Evolutionary conservation across 2,797 vertebrate genomes (phyloP).

Genomic region (Poeciliopsis infans): DNA sequence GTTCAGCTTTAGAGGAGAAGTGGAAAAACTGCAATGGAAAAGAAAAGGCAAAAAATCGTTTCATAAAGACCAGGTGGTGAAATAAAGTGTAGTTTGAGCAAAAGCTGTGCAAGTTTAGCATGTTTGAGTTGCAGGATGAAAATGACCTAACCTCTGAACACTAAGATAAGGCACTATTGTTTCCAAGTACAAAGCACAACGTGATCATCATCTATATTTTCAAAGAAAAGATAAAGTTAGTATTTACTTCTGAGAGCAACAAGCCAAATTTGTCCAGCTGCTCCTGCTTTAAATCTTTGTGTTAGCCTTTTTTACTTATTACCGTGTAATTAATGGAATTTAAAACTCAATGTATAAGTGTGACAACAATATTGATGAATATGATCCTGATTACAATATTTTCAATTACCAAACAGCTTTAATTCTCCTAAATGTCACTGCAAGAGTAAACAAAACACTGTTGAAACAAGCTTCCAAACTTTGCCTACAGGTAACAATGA

Average conservation of each 20-base stretch:
- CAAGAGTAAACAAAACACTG: neutral
- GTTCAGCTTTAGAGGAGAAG: conserved; percentile 84
- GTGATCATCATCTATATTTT: neutral
- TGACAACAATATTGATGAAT: neutral
- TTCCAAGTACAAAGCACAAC: too few species aligned
- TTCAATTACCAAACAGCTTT: neutral
- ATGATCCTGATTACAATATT: neutral
- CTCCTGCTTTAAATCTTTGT: neutral
- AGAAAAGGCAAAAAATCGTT: neutral
- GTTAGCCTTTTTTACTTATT: neutral
- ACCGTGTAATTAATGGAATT: neutral
- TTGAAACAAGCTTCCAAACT: neutral
- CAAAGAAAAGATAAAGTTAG: neutral
- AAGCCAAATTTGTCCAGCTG: neutral
- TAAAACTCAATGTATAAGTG: neutral
- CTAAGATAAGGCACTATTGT: neutral
- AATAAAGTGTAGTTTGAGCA: neutral
- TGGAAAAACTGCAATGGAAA: conserved; percentile 85
- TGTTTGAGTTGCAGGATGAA: neutral
- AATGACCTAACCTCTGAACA: neutral
- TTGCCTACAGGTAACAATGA: neutral
- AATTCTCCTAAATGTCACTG: neutral
- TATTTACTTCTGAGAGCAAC: neutral
- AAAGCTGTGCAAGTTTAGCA: neutral
- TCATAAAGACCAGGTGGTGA: neutral